Percentiles rank a stretch among this genome's conserved stretches.
Conservation (phyloP, 2,797 vertebrate species). For the Typhlichthys subterraneus region DNA sequence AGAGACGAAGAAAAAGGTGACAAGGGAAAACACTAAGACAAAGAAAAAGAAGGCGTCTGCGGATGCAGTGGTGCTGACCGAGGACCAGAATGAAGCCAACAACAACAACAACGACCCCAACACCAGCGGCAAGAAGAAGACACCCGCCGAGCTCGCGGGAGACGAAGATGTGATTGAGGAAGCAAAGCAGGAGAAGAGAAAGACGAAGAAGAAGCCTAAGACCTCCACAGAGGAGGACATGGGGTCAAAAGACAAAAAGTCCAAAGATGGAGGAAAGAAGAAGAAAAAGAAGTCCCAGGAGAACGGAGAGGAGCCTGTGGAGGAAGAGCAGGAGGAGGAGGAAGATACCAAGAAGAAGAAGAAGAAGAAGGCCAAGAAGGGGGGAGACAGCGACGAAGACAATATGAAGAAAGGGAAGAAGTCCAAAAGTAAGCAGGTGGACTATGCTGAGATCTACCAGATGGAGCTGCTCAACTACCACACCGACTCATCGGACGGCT, state of each 20-base stretch:
- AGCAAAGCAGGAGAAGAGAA: conserved; percentile 63
- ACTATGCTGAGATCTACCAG: conserved; percentile 87
- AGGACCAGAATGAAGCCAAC: conserved; percentile 63
- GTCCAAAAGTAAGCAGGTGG: conserved; percentile 82
- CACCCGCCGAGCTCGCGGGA: conserved; percentile 54
- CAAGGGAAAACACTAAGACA: conserved; percentile 58
- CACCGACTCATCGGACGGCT: conserved; percentile 85
- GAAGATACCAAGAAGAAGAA: conserved; percentile 75
- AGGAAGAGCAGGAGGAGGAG: conserved; percentile 77
- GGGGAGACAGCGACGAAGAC: conserved; percentile 74
- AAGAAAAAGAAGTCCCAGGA: conserved; percentile 77
- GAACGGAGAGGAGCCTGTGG: conserved; percentile 64
- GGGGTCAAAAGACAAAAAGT: conserved; percentile 69
- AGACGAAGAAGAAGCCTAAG: conserved; percentile 74
- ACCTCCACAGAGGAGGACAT: conserved; percentile 50
- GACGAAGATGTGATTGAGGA: conserved; percentile 60
- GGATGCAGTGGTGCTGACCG: conserved; percentile 47
- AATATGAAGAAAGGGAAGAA: conserved; percentile 80
- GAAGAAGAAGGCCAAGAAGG: conserved; percentile 78
- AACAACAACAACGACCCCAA: conserved; percentile 82
- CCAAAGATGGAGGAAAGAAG: conserved; percentile 79
- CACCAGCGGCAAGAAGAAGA: conserved; percentile 64
- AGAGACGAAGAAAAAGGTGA: conserved; percentile 45
- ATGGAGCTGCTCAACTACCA: conserved; percentile 86
- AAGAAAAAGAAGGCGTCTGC: conserved; percentile 67